These are phyloP conservation scores for Trachymyrmex cornetzi DNA, from an alignment of 1,140 invertebrate genomes.

Conservation along the genomic window DNA sequence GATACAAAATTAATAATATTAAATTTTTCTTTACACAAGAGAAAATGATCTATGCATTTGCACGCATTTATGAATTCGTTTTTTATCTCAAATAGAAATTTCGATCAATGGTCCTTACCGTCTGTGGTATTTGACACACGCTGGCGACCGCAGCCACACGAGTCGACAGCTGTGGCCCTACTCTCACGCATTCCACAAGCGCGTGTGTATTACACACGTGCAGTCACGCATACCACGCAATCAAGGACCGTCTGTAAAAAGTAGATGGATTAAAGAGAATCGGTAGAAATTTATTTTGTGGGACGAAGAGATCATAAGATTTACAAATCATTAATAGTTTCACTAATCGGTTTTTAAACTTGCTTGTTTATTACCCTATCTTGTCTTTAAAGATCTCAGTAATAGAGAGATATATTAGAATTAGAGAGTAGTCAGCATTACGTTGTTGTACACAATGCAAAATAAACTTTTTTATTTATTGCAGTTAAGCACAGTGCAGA, in stretches of 20 bases:
- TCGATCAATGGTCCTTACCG: conserved; percentile 8
- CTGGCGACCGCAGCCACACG: conserved; percentile 40
- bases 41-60: not conserved
- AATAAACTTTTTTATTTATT: conserved; percentile 1
- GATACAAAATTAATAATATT: conserved; percentile 17
- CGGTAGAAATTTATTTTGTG: conserved; percentile 1
- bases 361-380: not conserved
- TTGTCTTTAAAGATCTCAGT: conserved; percentile 7
- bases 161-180: conserved; percentile 54
- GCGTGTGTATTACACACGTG: conserved; percentile 14
- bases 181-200: conserved; percentile 51
- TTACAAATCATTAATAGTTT: not conserved
- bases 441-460: not conserved
- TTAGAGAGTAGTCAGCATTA: not conserved
- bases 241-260: conserved; percentile 44
- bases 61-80: conserved; percentile 9
- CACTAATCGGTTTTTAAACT: not conserved
- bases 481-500: conserved; percentile 87
- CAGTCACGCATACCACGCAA: conserved; percentile 26
- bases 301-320: not conserved
- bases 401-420: not conserved
- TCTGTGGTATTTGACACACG: conserved; percentile 48
- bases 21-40: not conserved
- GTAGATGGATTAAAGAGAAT: conserved; percentile 41
- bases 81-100: not conserved